These are phyloP conservation scores for Bubo scandiacus DNA, from an alignment of 2,113 vertebrate genomes.

Conservation along the genomic window DNA sequence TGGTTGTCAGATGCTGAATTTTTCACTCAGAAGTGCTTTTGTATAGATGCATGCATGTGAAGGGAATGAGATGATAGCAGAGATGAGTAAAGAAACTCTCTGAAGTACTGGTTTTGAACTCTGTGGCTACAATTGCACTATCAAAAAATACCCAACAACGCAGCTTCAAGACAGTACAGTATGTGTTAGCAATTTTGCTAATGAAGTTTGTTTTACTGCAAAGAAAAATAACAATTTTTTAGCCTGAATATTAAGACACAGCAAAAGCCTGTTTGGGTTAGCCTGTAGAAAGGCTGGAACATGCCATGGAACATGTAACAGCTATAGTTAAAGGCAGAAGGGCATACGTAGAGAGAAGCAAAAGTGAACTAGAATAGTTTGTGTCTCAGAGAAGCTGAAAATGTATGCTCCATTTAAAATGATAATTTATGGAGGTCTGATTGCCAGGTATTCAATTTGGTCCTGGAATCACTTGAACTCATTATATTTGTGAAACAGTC, in stretches of 20 bases:
- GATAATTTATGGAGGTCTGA: constrained; percentile 12
- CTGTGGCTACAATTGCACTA: not conserved
- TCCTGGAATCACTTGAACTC: constrained; percentile 35
- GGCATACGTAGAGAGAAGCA: not conserved
- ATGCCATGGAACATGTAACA: not conserved
- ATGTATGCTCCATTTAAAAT: not conserved
- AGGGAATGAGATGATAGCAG: not conserved
- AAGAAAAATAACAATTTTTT: not conserved
- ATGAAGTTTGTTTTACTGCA: not conserved
- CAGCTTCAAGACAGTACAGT: not conserved
- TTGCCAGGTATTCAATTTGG: constrained; percentile 47
- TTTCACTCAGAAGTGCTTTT: not conserved
- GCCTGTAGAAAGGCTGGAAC: not conserved
- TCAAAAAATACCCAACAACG: not conserved
- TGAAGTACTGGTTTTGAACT: not conserved
- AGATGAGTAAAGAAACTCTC: not conserved
- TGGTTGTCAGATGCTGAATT: not conserved
- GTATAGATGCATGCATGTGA: not conserved
- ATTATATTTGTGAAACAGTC: constrained; percentile 16
- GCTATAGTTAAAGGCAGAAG: not conserved
- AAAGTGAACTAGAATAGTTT: not conserved
- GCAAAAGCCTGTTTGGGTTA: not conserved
- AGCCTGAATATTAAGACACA: not conserved
- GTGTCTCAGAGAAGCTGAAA: not conserved
- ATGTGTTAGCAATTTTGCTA: not conserved